Base-by-base conservation (phyloP, 2,113 vertebrate genomes). In the Alectura lathami region DNA sequence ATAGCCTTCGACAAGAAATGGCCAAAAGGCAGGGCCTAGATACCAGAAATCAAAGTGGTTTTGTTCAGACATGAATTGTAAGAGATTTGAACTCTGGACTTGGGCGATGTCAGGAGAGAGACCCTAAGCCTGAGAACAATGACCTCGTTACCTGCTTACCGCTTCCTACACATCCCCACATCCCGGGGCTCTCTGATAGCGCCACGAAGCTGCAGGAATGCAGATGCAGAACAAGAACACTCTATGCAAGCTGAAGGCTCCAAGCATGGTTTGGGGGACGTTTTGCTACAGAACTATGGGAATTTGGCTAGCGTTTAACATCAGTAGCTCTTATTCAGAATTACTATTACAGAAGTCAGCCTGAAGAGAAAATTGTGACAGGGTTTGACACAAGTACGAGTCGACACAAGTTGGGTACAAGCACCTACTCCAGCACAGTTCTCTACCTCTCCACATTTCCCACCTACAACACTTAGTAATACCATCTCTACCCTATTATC, bases 1-100 rank as follows among this genome's bases (percentile, higher is more conserved):
- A n/a, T 57, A 57, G 18, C 21, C 20, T n/a, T 13, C 21, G 7
- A 22, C 32, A 21, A 8, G 11, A 57, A 57, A 94, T 17, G 68
- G 85, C 83, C 80, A 94, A 84, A 96, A 92, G 83, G 64, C 86
- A 95, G 63, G 42, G 16, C 27, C 53, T 60, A 27, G 56, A 82
- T 62, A 86, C 69, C 90, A 96, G 60, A 88, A 81, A 76, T 86
- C 30, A 70, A 88, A 89, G 38, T 51, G n/a, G 6, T 96, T 91
- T 30, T 92, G 57, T 88, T 86, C 26, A 66, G 91, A 92, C 38
- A 81, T 54, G 32, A 94, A 78, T 40, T 42, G 13, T 57, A 38
- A 64, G 47, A 30, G 54, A 59, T 18, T 79, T 70, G 6, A 56
- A 17, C 30, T 20, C 54, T 22, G 8, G 20, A 60, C 16, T 56